These are phyloP conservation scores for Pipistrellus pygmaeus DNA, from an alignment of 2,797 vertebrate genomes.

Conservation along the genomic window DNA sequence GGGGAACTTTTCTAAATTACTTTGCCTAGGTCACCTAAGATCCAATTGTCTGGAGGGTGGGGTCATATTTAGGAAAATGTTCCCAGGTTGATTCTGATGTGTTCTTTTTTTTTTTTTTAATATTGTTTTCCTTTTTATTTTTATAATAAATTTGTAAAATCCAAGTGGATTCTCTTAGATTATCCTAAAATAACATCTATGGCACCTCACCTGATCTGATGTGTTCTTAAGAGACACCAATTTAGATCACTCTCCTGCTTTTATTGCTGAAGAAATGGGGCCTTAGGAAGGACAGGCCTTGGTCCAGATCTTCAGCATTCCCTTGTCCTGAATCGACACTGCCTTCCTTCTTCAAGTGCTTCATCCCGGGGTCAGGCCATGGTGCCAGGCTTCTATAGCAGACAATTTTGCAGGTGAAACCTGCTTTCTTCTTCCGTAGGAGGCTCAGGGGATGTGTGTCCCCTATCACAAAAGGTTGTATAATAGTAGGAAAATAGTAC, in stretches of 20 bases:
- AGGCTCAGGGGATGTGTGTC: neutral
- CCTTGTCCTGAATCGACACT: neutral
- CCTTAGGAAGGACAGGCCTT: neutral
- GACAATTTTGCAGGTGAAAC: neutral
- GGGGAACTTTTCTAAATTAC: neutral
- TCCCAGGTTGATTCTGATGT: neutral
- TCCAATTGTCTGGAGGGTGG: neutral
- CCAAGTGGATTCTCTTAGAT: neutral
- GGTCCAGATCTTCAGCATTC: neutral
- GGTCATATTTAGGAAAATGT: neutral
- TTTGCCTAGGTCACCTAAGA: neutral
- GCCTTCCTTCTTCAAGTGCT: neutral
- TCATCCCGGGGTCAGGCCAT: neutral
- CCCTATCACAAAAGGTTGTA: neutral
- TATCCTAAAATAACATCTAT: neutral
- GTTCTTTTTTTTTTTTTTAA: too few relatives aligned
- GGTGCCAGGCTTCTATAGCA: neutral
- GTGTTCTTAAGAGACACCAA: neutral
- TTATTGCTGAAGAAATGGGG: neutral
- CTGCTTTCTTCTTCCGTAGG: neutral
- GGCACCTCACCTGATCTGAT: neutral
- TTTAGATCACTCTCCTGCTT: neutral
- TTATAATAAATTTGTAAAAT: constrained; percentile 60
- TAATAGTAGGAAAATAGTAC: neutral
- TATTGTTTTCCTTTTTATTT: neutral